Conservation (phyloP, 2,113 vertebrate species). For the Chaetodon trifascialis region DNA sequence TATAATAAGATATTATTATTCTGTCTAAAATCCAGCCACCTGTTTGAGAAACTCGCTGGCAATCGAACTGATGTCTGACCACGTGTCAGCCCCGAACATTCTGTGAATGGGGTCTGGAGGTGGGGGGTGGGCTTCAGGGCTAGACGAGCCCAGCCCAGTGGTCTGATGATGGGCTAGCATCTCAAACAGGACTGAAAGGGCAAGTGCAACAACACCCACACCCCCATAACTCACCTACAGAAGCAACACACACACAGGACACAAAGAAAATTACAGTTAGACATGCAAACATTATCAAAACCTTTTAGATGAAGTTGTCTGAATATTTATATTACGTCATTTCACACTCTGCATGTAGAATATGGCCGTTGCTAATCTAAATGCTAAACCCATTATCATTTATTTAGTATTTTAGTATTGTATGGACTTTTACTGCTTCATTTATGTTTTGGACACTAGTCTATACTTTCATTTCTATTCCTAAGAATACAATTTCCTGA, state of each 20-base stretch:
- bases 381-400: no score
- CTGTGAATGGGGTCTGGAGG: conserved; percentile 32
- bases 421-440: no score
- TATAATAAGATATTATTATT: no score
- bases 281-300: no score
- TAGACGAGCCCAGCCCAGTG: not conserved
- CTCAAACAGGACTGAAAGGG: conserved; percentile 37
- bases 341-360: no score
- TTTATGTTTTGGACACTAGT: no score
- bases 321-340: no score
- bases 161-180: conserved; percentile 36
- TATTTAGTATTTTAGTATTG: no score
- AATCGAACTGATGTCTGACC: conserved; percentile 28
- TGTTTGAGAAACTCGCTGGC: conserved; percentile 37
- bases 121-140: not conserved
- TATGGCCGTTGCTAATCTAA: no score
- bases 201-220: conserved; percentile 35
- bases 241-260: not conserved
- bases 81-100: conserved; percentile 11
- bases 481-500: no score
- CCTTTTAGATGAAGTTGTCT: no score
- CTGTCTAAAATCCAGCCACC: conserved; percentile 10
- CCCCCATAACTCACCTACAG: conserved; percentile 27
- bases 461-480: no score
- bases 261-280: not conserved